phyloP scores from a whole-genome alignment of 2,888 invertebrate species.

The Cremastinae sp. region DNA sequence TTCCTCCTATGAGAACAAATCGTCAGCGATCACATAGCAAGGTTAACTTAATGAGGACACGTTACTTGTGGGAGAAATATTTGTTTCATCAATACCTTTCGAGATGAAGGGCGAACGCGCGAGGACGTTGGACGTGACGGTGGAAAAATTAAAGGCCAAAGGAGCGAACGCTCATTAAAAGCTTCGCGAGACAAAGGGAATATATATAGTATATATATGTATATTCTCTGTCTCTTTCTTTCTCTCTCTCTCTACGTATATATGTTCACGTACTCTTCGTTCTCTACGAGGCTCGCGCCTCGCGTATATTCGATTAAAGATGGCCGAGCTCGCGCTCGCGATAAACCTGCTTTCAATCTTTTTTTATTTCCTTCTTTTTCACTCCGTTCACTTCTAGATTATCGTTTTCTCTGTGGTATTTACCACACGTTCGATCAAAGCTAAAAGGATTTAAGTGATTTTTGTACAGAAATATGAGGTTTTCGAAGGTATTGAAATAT shows the following conservation, averaged over 20 bases:
- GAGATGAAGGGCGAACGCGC: not conserved
- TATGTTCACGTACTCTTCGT: too few species aligned
- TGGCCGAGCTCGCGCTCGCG: conserved; percentile 40
- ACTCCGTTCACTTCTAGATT: not conserved
- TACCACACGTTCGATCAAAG: conserved; percentile 16
- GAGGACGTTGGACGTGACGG: too few species aligned
- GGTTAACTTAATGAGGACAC: conserved; percentile 60
- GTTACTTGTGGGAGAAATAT: conserved; percentile 59
- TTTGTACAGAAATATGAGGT: conserved; percentile 22
- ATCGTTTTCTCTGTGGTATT: not conserved
- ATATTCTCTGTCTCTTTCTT: not conserved
- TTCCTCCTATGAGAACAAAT: conserved; percentile 48
- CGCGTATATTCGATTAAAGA: conserved; percentile 53
- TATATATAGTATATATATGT: not conserved
- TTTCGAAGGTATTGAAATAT: not conserved
- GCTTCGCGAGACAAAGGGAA: conserved; percentile 55
- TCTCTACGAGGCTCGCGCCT: conserved; percentile 9
- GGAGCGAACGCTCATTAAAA: conserved; percentile 59
- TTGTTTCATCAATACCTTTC: conserved; percentile 43
- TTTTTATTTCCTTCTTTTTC: conserved; percentile 13
- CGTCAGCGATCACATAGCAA: conserved; percentile 57
- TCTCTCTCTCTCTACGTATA: conserved; percentile 1
- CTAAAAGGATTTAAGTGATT: conserved; percentile 8
- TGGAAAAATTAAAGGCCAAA: conserved; percentile 52
- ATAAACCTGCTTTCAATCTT: conserved; percentile 37